Conservation (phyloP, 2,888 invertebrate species). For the Dasypolia templi region DNA sequence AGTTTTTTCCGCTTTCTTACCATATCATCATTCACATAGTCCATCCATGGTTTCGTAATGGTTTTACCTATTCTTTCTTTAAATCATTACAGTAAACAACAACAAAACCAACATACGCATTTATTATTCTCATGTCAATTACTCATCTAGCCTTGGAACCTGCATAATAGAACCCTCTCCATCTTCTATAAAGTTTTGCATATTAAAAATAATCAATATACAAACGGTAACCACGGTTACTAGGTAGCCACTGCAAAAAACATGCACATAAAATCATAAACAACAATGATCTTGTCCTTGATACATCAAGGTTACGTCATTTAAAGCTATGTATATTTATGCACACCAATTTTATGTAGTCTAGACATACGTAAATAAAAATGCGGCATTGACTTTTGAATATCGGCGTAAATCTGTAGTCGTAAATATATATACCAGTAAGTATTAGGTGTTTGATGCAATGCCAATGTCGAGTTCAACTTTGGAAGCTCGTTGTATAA, state of each 20-base stretch:
- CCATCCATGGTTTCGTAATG: too few relatives aligned
- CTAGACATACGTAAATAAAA: constrained; percentile 58
- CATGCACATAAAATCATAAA: constrained; percentile 13
- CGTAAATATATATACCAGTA: constrained; percentile 26
- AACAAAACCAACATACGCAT: too few relatives aligned
- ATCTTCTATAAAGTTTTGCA: neutral
- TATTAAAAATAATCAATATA: neutral
- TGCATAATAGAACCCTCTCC: too few relatives aligned
- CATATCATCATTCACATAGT: too few relatives aligned
- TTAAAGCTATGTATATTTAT: constrained; percentile 49
- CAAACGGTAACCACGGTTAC: neutral
- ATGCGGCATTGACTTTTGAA: constrained; percentile 37
- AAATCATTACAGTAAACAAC: neutral
- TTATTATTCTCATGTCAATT: too few relatives aligned
- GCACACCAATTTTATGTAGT: constrained; percentile 57
- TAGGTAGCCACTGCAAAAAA: neutral
- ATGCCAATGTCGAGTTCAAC: constrained; percentile 3
- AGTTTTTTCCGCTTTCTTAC: too few relatives aligned
- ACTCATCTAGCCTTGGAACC: neutral
- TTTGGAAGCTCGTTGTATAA: neutral
- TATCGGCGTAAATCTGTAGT: constrained; percentile 24
- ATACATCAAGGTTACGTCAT: constrained; percentile 24
- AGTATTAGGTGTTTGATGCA: constrained; percentile 25
- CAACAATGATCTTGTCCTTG: constrained; percentile 30
- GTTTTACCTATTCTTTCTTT: neutral